Conservation (phyloP, 2,797 vertebrate species). For the Manis crassicaudata region DNA sequence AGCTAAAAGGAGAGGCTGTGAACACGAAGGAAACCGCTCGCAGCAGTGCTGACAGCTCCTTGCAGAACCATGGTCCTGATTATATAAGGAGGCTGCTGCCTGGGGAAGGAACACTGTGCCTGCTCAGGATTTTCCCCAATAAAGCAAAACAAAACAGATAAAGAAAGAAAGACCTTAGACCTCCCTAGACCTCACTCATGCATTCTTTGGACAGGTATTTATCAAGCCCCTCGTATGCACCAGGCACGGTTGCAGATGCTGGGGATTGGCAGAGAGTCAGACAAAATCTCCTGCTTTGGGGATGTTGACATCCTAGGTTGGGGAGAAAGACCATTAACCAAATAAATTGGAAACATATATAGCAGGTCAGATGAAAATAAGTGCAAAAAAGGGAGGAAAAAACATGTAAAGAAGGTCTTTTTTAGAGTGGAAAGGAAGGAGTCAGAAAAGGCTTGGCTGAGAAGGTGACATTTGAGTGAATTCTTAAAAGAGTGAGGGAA, state of each 20-base stretch:
- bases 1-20: constrained; percentile 18
- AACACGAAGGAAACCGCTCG: constrained; percentile 43
- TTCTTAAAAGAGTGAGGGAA: too few relatives aligned
- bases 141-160: neutral
- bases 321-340: neutral
- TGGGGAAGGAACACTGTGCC: neutral
- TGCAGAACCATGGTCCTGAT: neutral
- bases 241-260: neutral
- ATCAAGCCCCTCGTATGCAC: neutral
- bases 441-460: neutral
- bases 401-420: neutral
- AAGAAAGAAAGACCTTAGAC: neutral
- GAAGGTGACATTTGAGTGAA: neutral
- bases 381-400: neutral
- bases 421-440: neutral
- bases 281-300: rapidly evolving
- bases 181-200: neutral
- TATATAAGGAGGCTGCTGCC: constrained; percentile 47
- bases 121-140: neutral
- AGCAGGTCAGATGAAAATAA: neutral
- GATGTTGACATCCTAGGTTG: neutral
- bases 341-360: rapidly evolving
- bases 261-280: neutral
- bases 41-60: neutral
- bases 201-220: neutral